Evolutionary conservation across 2,888 invertebrate genomes (phyloP).

Genomic region (Amorpha juglandis): DNA sequence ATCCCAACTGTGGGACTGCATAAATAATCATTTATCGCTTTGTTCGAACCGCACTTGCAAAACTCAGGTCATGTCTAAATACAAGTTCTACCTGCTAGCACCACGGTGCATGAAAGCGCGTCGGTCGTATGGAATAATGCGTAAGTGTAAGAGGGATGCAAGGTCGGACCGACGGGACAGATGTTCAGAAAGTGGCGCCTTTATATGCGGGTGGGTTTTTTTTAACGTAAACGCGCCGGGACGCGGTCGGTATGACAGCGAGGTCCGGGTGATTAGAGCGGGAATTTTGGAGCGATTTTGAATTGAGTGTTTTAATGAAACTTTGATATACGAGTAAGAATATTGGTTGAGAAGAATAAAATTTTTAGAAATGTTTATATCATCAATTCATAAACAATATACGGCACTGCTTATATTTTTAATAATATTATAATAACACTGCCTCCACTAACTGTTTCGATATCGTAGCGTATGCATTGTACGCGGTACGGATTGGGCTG

Average conservation of each 20-base stretch:
- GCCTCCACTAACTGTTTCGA: too few species aligned
- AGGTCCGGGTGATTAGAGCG: conserved; percentile 25
- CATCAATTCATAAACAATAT: too few species aligned
- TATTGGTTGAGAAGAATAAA: neutral
- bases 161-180: conserved; percentile 58
- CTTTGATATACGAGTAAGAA: neutral
- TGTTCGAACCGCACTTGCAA: conserved; percentile 44
- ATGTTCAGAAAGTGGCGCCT: conserved; percentile 69
- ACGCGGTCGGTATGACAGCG: conserved; percentile 39
- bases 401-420: too few species aligned
- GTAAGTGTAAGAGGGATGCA: conserved; percentile 25
- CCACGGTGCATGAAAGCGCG: conserved; percentile 39
- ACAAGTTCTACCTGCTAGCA: conserved; percentile 51
- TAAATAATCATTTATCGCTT: conserved; percentile 12
- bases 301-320: neutral
- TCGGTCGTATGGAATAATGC: conserved; percentile 26
- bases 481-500: too few species aligned
- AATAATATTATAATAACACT: too few species aligned
- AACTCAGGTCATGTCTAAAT: conserved; percentile 47
- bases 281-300: neutral
- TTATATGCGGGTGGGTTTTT: conserved; percentile 74
- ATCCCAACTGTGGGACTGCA: conserved; percentile 1
- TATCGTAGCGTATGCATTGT: too few species aligned
- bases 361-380: too few species aligned
- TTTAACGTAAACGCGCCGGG: conserved; percentile 40